These are phyloP conservation scores for Magallana nippona DNA, from an alignment of 2,888 invertebrate species.

Conservation along the genomic window DNA sequence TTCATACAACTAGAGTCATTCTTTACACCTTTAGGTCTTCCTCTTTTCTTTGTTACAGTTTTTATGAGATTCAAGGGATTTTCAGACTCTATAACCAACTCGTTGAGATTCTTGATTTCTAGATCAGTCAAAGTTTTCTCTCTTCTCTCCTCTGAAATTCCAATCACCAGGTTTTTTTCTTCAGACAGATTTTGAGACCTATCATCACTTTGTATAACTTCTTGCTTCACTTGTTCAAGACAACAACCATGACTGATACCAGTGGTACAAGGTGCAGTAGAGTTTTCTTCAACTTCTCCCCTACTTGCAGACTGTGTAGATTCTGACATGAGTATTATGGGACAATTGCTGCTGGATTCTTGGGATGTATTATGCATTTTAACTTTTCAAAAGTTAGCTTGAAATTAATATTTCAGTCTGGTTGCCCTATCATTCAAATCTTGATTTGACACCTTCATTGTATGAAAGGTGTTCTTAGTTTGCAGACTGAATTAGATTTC, in stretches of 20 bases:
- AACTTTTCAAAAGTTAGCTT: background rate
- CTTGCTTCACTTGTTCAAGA: background rate
- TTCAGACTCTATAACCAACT: constrained; percentile 16
- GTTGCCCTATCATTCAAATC: too few relatives aligned
- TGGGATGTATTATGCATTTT: constrained; percentile 16
- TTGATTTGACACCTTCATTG: too few relatives aligned
- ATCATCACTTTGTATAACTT: background rate
- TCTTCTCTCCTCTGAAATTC: background rate
- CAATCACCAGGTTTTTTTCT: background rate
- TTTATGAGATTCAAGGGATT: background rate
- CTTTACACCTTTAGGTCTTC: constrained; percentile 7
- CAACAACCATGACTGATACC: background rate
- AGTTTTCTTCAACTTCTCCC: background rate
- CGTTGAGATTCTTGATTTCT: constrained; percentile 5
- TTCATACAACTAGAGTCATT: background rate
- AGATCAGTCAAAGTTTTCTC: background rate
- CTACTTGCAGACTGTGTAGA: background rate
- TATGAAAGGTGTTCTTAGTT: too few relatives aligned
- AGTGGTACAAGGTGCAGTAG: background rate
- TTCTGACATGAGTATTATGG: constrained; percentile 5
- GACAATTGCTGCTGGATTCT: background rate
- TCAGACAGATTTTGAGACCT: background rate
- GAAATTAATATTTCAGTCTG: background rate
- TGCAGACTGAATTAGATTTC: too few relatives aligned
- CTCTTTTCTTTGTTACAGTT: constrained; percentile 30